A percentile compares a stretch with the other conserved stretches of the same genome.
Evolutionary conservation across 1,140 invertebrate species (phyloP).

Genomic region (Leptonema lineaticorne): DNA sequence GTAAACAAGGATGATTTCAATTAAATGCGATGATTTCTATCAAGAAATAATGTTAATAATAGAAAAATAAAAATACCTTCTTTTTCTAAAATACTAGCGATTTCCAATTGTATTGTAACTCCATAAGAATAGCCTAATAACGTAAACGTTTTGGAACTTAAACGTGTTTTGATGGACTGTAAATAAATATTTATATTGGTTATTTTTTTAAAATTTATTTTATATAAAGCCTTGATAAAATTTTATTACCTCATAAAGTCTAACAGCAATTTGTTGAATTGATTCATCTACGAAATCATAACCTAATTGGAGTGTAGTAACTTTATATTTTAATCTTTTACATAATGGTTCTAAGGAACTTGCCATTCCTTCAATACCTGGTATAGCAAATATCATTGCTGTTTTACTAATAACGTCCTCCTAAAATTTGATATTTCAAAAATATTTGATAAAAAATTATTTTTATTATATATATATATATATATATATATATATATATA

Average conservation of each 20-base stretch:
- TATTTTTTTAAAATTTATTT: background rate
- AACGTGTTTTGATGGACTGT: slow-evolving; percentile 47
- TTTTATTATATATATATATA: background rate
- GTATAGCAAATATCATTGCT: slow-evolving; percentile 66
- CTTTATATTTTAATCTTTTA: slow-evolving; percentile 60
- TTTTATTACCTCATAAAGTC: slow-evolving; percentile 49
- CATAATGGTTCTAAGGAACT: slow-evolving; percentile 60
- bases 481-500: background rate
- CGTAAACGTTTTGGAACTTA: slow-evolving; percentile 63
- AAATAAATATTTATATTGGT: slow-evolving; percentile 26
- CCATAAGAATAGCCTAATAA: slow-evolving; percentile 70
- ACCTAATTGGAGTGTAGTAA: slow-evolving; percentile 67
- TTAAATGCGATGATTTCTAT: too few species aligned
- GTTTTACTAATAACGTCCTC: slow-evolving; percentile 46
- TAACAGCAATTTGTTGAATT: slow-evolving; percentile 48
- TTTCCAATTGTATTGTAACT: slow-evolving; percentile 58
- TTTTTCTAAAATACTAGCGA: slow-evolving; percentile 59
- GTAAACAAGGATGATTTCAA: slow-evolving; percentile 22
- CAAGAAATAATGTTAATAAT: background rate
- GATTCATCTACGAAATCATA: slow-evolving; percentile 47
- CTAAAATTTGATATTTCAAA: slow-evolving; percentile 40
- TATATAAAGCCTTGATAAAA: background rate
- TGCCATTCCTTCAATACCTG: slow-evolving; percentile 78
- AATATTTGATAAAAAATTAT: background rate
- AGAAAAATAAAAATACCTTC: slow-evolving; percentile 48